Conservation (phyloP, 2,113 vertebrate species). For the Phodopus roborovskii region DNA sequence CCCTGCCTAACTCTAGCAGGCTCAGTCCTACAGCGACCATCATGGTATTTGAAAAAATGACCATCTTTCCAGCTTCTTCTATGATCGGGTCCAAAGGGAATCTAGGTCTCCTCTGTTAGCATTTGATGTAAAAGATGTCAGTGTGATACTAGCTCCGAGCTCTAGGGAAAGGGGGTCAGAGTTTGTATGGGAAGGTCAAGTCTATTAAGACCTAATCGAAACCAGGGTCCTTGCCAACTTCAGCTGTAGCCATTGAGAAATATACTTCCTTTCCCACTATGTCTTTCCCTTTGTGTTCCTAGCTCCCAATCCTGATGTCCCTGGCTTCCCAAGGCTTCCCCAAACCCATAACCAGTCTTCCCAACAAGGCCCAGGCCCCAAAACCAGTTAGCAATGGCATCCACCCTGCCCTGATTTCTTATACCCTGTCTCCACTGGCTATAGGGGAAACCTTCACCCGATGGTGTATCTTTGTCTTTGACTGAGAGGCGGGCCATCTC, state of each 20-base stretch:
- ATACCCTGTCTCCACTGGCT: background rate
- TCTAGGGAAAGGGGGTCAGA: background rate
- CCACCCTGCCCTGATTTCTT: background rate
- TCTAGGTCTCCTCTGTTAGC: background rate
- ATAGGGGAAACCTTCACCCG: background rate
- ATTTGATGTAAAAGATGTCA: background rate
- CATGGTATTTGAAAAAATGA: constrained; percentile 6
- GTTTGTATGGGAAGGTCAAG: background rate
- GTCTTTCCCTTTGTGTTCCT: background rate
- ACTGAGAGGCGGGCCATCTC: background rate
- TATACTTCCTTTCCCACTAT: background rate
- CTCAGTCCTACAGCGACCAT: background rate
- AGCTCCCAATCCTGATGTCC: background rate
- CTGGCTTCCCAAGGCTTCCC: background rate
- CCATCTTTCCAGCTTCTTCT: background rate
- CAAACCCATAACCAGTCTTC: background rate
- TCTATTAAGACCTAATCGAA: constrained; percentile 13
- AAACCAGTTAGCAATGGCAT: background rate
- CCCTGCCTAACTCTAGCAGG: background rate
- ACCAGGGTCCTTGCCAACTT: background rate
- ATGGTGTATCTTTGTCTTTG: background rate
- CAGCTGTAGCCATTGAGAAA: background rate
- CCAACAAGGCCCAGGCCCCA: background rate
- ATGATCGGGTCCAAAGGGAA: background rate
- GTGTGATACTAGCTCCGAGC: background rate